A percentile compares a stretch with the other conserved stretches of the same genome.
These are phyloP conservation scores for Mechanitis mazaeus DNA, from an alignment of 2,888 invertebrate species.

Conservation along the genomic window DNA sequence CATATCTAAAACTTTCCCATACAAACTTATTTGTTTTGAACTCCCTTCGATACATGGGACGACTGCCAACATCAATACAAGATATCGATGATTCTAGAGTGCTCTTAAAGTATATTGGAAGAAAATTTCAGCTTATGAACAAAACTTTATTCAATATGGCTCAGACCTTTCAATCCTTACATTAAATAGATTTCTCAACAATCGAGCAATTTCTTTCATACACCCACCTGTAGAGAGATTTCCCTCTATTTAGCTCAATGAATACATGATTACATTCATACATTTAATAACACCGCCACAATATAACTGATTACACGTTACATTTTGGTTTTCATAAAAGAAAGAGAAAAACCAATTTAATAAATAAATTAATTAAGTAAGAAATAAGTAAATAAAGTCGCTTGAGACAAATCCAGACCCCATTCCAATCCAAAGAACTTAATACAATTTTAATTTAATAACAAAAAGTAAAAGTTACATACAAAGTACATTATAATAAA, in stretches of 20 bases:
- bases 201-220: neutral
- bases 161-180: neutral
- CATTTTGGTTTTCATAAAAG: slow-evolving; percentile 38
- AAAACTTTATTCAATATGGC: neutral
- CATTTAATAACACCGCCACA: slow-evolving; percentile 25
- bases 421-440: no score
- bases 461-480: no score
- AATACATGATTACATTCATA: slow-evolving; percentile 11
- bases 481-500: no score
- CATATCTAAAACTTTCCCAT: slow-evolving; percentile 25
- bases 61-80: slow-evolving; percentile 27
- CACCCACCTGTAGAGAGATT: slow-evolving; percentile 1
- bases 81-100: slow-evolving; percentile 19
- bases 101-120: slow-evolving; percentile 12
- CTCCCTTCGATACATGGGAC: slow-evolving; percentile 23
- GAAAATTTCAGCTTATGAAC: slow-evolving; percentile 1
- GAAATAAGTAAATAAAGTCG: no score
- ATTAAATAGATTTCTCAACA: neutral
- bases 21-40: slow-evolving; percentile 20
- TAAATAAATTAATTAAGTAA: neutral
- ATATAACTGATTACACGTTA: slow-evolving; percentile 37
- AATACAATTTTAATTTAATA: no score
- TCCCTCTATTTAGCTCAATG: slow-evolving; percentile 6
- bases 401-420: no score
- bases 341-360: slow-evolving; percentile 37